Evolutionary conservation across 2,888 invertebrate genomes (phyloP).

Genomic region (Parthenolecanium corni): DNA sequence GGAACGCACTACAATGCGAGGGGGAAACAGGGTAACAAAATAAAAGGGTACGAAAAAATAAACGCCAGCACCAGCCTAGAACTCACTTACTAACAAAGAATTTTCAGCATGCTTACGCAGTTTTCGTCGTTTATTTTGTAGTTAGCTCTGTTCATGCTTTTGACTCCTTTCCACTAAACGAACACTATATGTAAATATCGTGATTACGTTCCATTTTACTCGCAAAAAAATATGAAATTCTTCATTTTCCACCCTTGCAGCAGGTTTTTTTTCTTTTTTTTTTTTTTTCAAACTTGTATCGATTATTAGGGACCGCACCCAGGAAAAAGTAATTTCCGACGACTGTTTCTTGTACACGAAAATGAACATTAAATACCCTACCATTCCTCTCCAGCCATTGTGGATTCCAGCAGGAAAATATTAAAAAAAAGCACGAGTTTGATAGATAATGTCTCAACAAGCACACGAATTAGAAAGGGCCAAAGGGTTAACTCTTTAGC

Average conservation of each 20-base stretch:
- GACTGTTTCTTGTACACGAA: background rate
- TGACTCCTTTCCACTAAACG: background rate
- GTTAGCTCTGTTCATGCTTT: background rate
- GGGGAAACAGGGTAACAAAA: background rate
- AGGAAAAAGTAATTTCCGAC: constrained; percentile 4
- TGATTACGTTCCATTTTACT: background rate
- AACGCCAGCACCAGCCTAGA: background rate
- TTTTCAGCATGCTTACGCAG: background rate
- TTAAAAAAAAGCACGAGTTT: no score
- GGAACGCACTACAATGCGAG: background rate
- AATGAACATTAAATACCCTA: background rate
- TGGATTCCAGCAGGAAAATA: background rate
- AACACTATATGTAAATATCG: background rate
- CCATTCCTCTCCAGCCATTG: background rate
- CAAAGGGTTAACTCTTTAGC: constrained; percentile 8
- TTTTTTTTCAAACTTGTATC: constrained; percentile 3
- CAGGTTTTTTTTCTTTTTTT: no score
- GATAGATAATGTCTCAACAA: background rate
- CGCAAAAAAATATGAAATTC: background rate
- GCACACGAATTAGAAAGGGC: background rate
- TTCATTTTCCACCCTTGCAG: no score
- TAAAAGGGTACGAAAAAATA: background rate
- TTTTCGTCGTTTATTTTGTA: background rate
- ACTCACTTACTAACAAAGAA: background rate
- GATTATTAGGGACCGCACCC: constrained; percentile 20